Base-by-base conservation (phyloP, 2,113 vertebrate species). In the Mus spicilegus region DNA sequence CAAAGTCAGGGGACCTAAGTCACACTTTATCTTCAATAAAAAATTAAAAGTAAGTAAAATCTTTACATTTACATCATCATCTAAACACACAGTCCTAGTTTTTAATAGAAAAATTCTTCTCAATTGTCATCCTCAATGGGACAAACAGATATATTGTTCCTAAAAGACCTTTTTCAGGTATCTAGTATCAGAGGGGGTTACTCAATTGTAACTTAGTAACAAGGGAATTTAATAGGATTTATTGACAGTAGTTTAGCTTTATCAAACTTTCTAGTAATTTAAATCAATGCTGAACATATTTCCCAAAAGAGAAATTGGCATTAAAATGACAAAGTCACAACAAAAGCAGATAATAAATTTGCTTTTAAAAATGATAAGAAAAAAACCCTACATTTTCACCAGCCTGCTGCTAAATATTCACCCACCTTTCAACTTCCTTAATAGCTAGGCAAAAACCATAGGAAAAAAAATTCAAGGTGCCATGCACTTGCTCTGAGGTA, bases 241-340 rank as follows among this genome's bases (percentile, higher is more conserved):
- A 61, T 81, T 46, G 92, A 49, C 1, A 42, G 17, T 33, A 94
- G 54, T 85, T 80, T 39, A 11, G 3, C 89, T 90, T 65, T 58
- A 89, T 26, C 51, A 63, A 82, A 70, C 17, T 51, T 10, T 28
- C 26, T 89, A 54, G 36, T 84, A 82, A 94, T 81, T 81, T 4
- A 90, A 96, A 92, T 58, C 42, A 73, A 11, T 12, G 65, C 22
- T 58, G 46, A 76, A 24, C 33, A 20, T 87, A 58, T 92, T 93
- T 88, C 46, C 56, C 87, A 54, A 91, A 96, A 91, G 42, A 24
- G 46, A 91, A 93, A 88, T 92, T 81, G 51, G 14, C 73, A 95
- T 75, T 88, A 94, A 94, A 86, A 93, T 28, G 24, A 95, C n/a
- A 81, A 86, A 96, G 67, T 72, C 42, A 94, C 26, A 93, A 93